Evolutionary conservation across 2,113 vertebrate genomes (phyloP).

Genomic region (Microcebus jonahi): DNA sequence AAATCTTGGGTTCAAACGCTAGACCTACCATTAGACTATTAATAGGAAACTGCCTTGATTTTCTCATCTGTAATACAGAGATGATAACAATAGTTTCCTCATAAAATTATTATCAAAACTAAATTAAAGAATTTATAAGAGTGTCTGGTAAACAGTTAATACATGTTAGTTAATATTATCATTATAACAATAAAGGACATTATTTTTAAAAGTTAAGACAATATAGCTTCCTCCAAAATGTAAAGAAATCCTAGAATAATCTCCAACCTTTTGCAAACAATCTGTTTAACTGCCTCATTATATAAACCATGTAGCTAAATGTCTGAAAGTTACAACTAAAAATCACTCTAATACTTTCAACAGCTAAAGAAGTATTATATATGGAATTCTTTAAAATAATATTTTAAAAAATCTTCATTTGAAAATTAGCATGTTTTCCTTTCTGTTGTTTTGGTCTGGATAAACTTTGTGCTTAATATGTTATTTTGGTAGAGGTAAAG

Average conservation of each 20-base stretch:
- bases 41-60: neutral
- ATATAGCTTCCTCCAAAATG: neutral
- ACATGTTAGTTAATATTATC: neutral
- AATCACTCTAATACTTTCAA: neutral
- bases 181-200: neutral
- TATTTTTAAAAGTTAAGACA: slow-evolving; percentile 12
- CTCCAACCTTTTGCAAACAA: neutral
- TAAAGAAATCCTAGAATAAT: neutral
- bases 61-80: neutral
- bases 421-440: slow-evolving; percentile 38
- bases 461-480: slow-evolving; percentile 14
- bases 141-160: neutral
- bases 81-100: neutral
- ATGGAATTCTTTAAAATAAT: neutral
- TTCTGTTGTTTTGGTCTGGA: neutral
- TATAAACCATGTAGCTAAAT: neutral
- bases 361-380: neutral
- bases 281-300: neutral
- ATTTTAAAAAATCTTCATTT: neutral
- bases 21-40: neutral
- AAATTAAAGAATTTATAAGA: neutral
- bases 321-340: neutral
- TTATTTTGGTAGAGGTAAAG: neutral
- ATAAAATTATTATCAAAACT: neutral
- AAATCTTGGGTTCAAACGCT: neutral